Evolutionary conservation across 2,888 invertebrate species (phyloP).

Genomic region (Tridacna crocea): DNA sequence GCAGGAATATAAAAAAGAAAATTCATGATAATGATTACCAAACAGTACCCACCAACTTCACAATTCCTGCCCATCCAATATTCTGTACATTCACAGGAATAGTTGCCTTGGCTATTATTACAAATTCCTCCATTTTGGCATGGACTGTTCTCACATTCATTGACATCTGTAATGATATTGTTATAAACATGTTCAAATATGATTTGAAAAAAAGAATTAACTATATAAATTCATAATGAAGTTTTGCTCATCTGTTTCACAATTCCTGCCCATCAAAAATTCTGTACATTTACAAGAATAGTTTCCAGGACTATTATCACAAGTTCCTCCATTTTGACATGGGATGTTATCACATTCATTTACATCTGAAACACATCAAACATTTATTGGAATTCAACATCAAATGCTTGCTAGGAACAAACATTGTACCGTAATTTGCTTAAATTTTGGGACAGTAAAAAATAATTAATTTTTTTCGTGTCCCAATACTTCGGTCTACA

Average conservation of each 20-base stretch:
- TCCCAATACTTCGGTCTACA: too few relatives aligned
- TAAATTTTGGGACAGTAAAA: too few relatives aligned
- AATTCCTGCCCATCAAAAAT: not conserved
- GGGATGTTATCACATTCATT: conserved; percentile 32
- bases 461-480: too few relatives aligned
- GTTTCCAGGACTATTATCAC: not conserved
- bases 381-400: not conserved
- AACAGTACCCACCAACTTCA: too few relatives aligned
- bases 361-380: conserved; percentile 28
- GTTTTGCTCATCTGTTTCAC: not conserved
- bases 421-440: too few relatives aligned
- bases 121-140: conserved; percentile 47
- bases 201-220: not conserved
- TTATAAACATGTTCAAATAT: not conserved
- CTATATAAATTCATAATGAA: too few relatives aligned
- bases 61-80: conserved; percentile 15
- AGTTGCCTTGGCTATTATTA: conserved; percentile 76
- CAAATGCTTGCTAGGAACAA: too few relatives aligned
- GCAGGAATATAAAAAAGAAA: too few relatives aligned
- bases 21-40: too few relatives aligned
- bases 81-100: conserved; percentile 26
- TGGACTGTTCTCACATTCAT: not conserved
- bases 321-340: not conserved
- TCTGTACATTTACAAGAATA: conserved; percentile 21
- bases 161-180: not conserved